Conservation (phyloP, 2,113 vertebrate species). For the Callipepla californica region DNA sequence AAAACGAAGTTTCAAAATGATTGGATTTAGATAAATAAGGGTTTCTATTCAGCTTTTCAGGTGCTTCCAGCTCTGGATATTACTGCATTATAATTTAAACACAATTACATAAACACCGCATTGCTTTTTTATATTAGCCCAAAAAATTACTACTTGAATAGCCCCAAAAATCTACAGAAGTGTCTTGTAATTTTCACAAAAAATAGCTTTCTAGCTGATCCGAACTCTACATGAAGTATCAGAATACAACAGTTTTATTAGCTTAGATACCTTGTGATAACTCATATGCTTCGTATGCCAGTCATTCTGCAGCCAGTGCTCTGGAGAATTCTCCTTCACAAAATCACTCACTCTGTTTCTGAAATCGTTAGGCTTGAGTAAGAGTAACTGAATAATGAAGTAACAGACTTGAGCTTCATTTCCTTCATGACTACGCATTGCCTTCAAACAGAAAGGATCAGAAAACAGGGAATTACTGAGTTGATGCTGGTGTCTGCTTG, state of each 20-base stretch:
- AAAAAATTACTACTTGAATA: neutral
- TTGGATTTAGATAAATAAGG: neutral
- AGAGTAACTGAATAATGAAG: slow-evolving; percentile 97
- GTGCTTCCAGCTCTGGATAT: neutral
- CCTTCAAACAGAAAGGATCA: slow-evolving; percentile 76
- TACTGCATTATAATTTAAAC: neutral
- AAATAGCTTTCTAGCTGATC: neutral
- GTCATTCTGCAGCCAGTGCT: slow-evolving; percentile 99
- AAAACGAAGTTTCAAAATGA: neutral
- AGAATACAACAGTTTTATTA: neutral
- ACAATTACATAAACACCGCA: neutral
- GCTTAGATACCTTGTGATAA: slow-evolving; percentile 92
- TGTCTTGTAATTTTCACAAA: neutral
- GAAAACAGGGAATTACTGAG: neutral
- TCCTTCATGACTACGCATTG: slow-evolving; percentile 98
- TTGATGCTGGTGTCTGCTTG: neutral
- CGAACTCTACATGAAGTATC: neutral
- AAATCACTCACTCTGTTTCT: slow-evolving; percentile 97
- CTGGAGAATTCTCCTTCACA: slow-evolving; percentile 97
- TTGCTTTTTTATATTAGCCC: neutral
- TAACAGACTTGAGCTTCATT: slow-evolving; percentile 99
- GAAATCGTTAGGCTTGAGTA: slow-evolving; percentile 98
- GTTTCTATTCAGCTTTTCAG: neutral
- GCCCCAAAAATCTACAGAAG: neutral
- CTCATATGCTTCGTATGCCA: slow-evolving; percentile 99